Conservation (phyloP, 1,140 invertebrate species). For the Druon quercuslanigerum region DNA sequence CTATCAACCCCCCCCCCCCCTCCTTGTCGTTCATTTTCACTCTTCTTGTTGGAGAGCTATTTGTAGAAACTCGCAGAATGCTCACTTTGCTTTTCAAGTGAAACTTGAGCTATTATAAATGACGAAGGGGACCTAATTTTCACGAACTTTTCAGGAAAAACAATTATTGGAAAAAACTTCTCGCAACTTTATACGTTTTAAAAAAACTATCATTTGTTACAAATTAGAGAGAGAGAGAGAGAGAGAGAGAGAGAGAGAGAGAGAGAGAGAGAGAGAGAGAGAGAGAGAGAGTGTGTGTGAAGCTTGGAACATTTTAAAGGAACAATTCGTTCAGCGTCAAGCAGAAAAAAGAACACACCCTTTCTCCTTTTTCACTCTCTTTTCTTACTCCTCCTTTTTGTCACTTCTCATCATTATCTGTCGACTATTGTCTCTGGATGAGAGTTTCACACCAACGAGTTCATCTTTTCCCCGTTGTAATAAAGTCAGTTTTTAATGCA, state of each 20-base stretch:
- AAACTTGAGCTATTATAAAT: background rate
- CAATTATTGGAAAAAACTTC: too few species aligned
- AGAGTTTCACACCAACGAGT: conserved; percentile 19
- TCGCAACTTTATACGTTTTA: background rate
- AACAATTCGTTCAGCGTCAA: conserved; percentile 3
- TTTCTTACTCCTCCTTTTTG: conserved; percentile 40
- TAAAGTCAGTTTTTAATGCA: conserved; percentile 39
- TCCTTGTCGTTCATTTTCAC: background rate
- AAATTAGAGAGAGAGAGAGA: background rate
- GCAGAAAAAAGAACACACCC: conserved; percentile 6
- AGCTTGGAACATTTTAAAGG: conserved; percentile 4
- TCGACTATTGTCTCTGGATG: conserved; percentile 40
- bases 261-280: too few species aligned
- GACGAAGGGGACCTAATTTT: background rate
- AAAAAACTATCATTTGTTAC: background rate
- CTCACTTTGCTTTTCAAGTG: background rate
- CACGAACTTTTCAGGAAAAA: background rate
- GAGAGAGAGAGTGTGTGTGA: background rate
- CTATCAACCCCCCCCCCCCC: background rate
- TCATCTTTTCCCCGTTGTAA: conserved; percentile 17
- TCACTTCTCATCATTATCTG: conserved; percentile 41
- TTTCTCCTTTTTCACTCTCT: conserved; percentile 33
- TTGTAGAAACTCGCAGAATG: conserved; percentile 1
- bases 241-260: background rate
- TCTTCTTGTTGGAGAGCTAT: conserved; percentile 17